Evolutionary conservation across 2,113 vertebrate species (phyloP).

Genomic region (Bos taurus): DNA sequence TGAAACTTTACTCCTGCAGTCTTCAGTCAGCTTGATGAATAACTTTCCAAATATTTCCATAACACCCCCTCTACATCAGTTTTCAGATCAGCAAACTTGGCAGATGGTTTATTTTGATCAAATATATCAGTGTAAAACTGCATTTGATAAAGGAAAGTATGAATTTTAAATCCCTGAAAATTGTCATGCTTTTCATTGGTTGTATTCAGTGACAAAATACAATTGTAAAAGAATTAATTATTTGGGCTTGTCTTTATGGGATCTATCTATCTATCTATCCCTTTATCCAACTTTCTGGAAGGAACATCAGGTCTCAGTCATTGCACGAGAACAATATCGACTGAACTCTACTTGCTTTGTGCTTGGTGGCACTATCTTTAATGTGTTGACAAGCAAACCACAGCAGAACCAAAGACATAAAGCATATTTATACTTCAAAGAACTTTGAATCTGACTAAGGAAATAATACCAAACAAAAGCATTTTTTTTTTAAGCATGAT

Average conservation of each 20-base stretch:
- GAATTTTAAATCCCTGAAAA: not conserved
- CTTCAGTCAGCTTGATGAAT: not conserved
- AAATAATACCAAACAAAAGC: not conserved
- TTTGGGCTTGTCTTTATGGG: not conserved
- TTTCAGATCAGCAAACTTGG: not conserved
- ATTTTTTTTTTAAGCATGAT: not conserved
- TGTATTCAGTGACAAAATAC: not conserved
- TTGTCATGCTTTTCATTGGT: constrained; percentile 26
- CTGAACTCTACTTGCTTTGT: not conserved
- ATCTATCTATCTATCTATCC: not conserved
- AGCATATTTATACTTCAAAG: not conserved
- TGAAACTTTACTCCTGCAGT: not conserved
- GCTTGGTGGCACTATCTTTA: not conserved
- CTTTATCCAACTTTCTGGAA: not conserved
- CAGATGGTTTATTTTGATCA: constrained; percentile 14
- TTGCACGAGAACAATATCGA: not conserved
- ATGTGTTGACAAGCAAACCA: not conserved
- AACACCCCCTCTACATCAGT: not conserved
- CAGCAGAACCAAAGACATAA: not conserved
- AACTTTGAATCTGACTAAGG: not conserved
- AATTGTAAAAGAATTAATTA: not conserved
- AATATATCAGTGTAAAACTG: not conserved
- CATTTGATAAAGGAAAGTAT: not conserved
- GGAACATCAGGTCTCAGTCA: not conserved
- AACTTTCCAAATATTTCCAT: not conserved